Evolutionary conservation across 2,888 invertebrate species (phyloP).

Genomic region (Temnothorax rugatulus): DNA sequence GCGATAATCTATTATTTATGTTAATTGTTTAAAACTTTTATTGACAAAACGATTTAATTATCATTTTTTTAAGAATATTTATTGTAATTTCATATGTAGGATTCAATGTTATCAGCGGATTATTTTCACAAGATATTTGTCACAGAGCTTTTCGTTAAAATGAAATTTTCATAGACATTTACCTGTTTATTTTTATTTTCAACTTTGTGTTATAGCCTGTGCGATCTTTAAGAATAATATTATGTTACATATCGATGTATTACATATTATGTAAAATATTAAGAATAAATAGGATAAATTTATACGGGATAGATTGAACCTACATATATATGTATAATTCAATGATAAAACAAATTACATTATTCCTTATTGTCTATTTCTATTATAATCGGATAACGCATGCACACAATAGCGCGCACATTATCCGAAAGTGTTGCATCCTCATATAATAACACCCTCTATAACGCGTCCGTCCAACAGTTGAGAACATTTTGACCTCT

Average conservation of each 20-base stretch:
- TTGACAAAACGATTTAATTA: not conserved
- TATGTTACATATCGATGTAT: not conserved
- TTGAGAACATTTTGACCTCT: conserved; percentile 46
- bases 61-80: not conserved
- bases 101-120: not conserved
- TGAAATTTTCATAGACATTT: not conserved
- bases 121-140: not conserved
- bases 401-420: not conserved
- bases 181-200: not conserved
- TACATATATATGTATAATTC: not conserved
- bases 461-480: conserved; percentile 23
- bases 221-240: not conserved
- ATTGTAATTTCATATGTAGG: too few relatives aligned
- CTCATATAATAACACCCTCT: not conserved
- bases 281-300: too few relatives aligned
- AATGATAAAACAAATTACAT: not conserved
- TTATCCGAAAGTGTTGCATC: not conserved
- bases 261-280: not conserved
- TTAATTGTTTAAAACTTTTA: not conserved
- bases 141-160: not conserved
- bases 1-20: not conserved
- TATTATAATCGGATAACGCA: not conserved
- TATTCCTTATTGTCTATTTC: not conserved
- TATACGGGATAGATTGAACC: not conserved
- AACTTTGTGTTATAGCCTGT: not conserved